Evolutionary conservation across 2,797 vertebrate species (phyloP).

Genomic region (Pogoniulus pusillus): DNA sequence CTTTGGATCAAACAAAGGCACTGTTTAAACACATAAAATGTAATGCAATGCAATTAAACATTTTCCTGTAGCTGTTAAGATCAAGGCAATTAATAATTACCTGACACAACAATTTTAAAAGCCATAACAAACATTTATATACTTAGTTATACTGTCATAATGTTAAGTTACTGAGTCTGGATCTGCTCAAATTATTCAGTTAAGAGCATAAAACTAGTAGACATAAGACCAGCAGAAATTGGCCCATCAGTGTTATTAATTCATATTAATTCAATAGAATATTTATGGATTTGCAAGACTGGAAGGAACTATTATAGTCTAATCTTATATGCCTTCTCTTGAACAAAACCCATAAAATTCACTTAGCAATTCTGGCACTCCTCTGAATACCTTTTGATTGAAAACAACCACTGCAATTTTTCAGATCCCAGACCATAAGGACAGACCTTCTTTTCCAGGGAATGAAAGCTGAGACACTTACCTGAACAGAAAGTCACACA

Average conservation of each 20-base stretch:
- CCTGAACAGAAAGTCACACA: background rate
- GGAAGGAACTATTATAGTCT: background rate
- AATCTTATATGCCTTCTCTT: background rate
- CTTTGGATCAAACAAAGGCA: constrained; percentile 58
- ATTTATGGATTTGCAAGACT: constrained; percentile 21
- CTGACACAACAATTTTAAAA: constrained; percentile 43
- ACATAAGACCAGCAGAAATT: constrained; percentile 42
- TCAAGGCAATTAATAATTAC: constrained; percentile 63
- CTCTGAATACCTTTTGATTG: background rate
- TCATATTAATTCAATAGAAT: constrained; percentile 52
- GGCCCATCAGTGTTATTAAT: constrained; percentile 28
- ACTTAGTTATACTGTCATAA: constrained; percentile 45
- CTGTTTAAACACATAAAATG: constrained; percentile 66
- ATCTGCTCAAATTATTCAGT: constrained; percentile 29
- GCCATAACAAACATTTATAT: constrained; percentile 1
- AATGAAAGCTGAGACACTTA: background rate
- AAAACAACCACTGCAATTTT: background rate
- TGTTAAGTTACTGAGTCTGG: constrained; percentile 15
- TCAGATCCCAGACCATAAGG: background rate
- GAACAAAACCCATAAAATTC: background rate
- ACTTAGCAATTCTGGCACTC: background rate
- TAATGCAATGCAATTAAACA: constrained; percentile 63
- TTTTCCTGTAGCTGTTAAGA: constrained; percentile 59
- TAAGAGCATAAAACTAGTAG: background rate
- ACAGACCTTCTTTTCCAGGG: background rate